Evolutionary conservation across 2,113 vertebrate genomes (phyloP), one percentile per base, ranked within the genome.

Genomic region (Balaeniceps rex): DNA sequence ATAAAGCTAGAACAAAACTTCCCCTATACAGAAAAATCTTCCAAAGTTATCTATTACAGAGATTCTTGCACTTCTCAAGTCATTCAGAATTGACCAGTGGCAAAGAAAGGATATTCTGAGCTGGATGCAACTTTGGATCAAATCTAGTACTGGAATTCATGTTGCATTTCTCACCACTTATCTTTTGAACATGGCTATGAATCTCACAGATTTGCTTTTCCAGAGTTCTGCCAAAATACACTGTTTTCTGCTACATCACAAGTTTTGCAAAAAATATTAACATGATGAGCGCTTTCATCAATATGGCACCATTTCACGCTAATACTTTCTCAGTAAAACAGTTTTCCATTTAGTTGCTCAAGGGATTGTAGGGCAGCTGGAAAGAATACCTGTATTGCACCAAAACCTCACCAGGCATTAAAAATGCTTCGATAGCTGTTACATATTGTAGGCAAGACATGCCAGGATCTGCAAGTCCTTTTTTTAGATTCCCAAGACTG

Each of bases 201-300:
- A 55, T 76, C 58, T 61, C 52, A 70, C 28, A 75, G 38, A 68
- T 21, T 52, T 29, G 61, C 17, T 72, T 9, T 71, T 83, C 24
- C 25, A 49, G 11, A 78, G 49, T 63, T 96, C n/a, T 71, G 38
- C 7, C 7, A 44, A 75, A 91, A 87, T 49, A 74, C n/a, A 63
- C 54, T 42, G 46, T 86, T 96, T 96, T 83, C 89, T 84, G 79
- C 83, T 94, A 71, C 87, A 96, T 85, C 74, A 19, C 38, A 96
- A 76, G 31, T 74, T 61, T 47, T 64, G 57, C 34, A 79, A 87
- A 91, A 79, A 83, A 49, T 25, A 47, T 8, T 10, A 51, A 69
- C 19, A n/a, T 31, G 33, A 70, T 42, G 12, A 81, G 26, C 34
- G 9, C 66, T 87, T 96, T 60, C 54, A 96, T 91, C 54, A 93